Percentiles rank a stretch among this genome's conserved stretches.
These are phyloP conservation scores for Drosophila falleni DNA, from an alignment of 2,888 invertebrate genomes.

Conservation along the genomic window DNA sequence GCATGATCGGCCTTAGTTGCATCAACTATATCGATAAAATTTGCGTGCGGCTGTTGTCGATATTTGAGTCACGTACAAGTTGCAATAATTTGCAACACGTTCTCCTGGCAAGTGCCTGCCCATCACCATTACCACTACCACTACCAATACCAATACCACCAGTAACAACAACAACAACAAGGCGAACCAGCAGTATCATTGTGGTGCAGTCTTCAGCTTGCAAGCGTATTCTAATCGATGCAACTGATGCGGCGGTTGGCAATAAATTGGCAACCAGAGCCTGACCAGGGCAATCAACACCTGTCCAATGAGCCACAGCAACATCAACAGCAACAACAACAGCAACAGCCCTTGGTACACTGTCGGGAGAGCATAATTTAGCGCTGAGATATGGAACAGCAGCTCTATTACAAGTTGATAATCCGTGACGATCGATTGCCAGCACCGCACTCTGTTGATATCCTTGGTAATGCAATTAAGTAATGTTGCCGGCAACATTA, in stretches of 20 bases:
- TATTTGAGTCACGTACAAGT: conserved; percentile 84
- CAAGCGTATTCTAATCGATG: conserved; percentile 63
- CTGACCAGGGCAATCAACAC: conserved; percentile 82
- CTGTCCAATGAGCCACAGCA: conserved; percentile 70
- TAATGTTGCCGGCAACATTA: conserved; percentile 57
- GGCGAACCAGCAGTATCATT: conserved; percentile 27
- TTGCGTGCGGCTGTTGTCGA: conserved; percentile 51
- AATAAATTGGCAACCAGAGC: conserved; percentile 51
- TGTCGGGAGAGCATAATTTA: conserved; percentile 68
- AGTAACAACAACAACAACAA: conserved; percentile 13
- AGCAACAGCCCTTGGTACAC: conserved; percentile 25
- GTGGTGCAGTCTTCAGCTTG: conserved; percentile 25
- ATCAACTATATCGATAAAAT: conserved; percentile 9
- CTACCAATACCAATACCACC: conserved; percentile 25
- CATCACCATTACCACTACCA: conserved; percentile 45
- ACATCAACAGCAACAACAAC: conserved; percentile 28
- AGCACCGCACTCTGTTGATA: conserved; percentile 50
- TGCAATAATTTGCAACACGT: conserved; percentile 84
- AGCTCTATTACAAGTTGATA: conserved; percentile 72
- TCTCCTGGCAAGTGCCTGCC: conserved; percentile 62
- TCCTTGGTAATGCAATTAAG: conserved; percentile 77
- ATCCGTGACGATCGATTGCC: conserved; percentile 81
- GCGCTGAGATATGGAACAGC: conserved; percentile 50
- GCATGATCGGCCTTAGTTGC: background rate
- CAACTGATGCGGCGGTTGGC: conserved; percentile 46